Evolutionary conservation across 2,888 invertebrate species (phyloP).

Genomic region (Eumerus sabulonum): DNA sequence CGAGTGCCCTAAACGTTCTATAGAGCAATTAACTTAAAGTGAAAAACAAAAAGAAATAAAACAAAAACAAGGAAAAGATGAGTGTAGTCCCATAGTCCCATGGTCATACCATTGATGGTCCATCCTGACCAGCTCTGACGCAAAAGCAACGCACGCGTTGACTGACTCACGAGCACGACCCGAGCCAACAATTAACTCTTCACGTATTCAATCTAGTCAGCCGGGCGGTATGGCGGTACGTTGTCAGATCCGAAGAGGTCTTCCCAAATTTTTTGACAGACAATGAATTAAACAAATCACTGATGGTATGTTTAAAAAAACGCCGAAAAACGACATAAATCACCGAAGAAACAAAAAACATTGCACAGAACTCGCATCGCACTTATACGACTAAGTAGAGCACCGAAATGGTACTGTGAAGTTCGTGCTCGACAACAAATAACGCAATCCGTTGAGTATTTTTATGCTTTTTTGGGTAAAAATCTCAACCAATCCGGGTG

Average conservation of each 20-base stretch:
- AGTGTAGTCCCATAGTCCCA: too few relatives aligned
- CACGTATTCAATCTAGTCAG: too few relatives aligned
- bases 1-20: constrained; percentile 44
- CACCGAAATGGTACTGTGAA: background rate
- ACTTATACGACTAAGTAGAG: too few relatives aligned
- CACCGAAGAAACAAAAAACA: constrained; percentile 52
- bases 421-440: constrained; percentile 61
- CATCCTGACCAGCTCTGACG: too few relatives aligned
- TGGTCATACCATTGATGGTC: too few relatives aligned
- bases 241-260: constrained; percentile 1
- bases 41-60: too few relatives aligned
- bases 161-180: too few relatives aligned
- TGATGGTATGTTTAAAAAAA: constrained; percentile 19
- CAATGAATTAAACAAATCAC: constrained; percentile 58
- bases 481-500: constrained; percentile 50
- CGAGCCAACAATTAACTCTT: too few relatives aligned
- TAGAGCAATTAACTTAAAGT: constrained; percentile 27
- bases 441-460: constrained; percentile 49
- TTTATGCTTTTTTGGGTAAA: constrained; percentile 60
- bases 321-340: constrained; percentile 56
- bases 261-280: constrained; percentile 42
- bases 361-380: background rate
- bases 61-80: too few relatives aligned
- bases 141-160: too few relatives aligned
- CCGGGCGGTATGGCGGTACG: too few relatives aligned